Conservation (phyloP, 2,113 vertebrate species). For the Alethe diademata region DNA sequence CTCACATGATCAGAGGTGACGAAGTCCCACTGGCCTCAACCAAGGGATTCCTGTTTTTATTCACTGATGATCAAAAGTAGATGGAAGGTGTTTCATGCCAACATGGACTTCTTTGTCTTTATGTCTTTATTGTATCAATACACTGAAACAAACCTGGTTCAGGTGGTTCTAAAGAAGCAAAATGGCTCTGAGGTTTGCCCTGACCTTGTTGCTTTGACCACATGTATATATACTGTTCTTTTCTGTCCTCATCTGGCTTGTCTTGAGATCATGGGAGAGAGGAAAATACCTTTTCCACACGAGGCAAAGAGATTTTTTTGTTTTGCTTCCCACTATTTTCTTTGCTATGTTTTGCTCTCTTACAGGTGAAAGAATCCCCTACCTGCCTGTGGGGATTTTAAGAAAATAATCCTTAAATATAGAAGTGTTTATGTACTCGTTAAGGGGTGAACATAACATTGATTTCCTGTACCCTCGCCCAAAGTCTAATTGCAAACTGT, state of each 20-base stretch:
- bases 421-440: conserved; percentile 22
- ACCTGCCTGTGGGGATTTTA: conserved; percentile 5
- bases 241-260: not conserved
- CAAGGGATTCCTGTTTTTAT: not conserved
- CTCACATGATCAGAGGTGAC: not conserved
- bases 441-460: not conserved
- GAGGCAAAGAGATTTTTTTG: not conserved
- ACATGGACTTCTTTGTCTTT: not conserved
- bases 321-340: not conserved
- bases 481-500: conserved; percentile 42
- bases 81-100: not conserved
- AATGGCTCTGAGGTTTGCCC: not conserved
- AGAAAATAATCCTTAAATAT: conserved; percentile 53
- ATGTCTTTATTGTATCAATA: not conserved
- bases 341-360: not conserved
- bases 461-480: conserved; percentile 6
- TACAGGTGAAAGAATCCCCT: not conserved
- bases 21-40: not conserved
- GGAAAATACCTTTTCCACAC: not conserved
- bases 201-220: not conserved
- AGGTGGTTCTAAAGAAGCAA: not conserved
- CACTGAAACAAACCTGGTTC: not conserved
- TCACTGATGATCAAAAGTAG: not conserved
- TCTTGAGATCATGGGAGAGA: not conserved
- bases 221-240: not conserved